These are phyloP conservation scores for Mustelus asterias DNA, from an alignment of 2,113 vertebrate genomes.

Conservation along the genomic window DNA sequence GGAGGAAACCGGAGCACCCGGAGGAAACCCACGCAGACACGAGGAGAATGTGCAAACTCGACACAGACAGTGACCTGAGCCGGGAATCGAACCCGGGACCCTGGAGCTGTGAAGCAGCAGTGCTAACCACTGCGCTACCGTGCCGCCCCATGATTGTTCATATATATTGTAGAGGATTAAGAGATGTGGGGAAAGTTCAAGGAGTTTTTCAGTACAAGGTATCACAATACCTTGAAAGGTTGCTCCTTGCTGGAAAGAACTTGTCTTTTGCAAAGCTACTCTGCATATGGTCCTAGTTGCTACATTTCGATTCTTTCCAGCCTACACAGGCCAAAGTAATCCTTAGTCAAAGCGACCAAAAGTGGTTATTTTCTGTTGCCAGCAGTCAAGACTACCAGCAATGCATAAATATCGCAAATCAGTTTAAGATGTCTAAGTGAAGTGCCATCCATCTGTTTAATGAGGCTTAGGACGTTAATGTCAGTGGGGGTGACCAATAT, in stretches of 20 bases:
- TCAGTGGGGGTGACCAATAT: conserved; percentile 25
- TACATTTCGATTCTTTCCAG: conserved; percentile 26
- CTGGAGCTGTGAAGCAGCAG: no score
- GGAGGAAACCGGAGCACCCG: no score
- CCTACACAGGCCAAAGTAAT: neutral
- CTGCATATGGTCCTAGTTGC: conserved; percentile 21
- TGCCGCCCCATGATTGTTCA: neutral
- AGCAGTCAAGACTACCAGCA: conserved; percentile 39
- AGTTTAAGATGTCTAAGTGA: conserved; percentile 41
- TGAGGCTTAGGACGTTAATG: conserved; percentile 33
- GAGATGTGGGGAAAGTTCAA: neutral
- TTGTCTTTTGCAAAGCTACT: neutral
- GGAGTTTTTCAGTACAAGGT: neutral
- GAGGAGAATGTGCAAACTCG: no score
- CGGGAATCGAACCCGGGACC: no score
- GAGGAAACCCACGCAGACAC: no score
- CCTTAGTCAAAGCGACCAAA: neutral
- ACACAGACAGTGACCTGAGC: no score
- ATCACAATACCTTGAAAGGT: neutral
- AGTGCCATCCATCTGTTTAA: conserved; percentile 39
- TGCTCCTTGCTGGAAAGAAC: neutral
- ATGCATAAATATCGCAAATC: conserved; percentile 38
- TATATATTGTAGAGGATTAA: neutral
- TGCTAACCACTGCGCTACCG: no score
- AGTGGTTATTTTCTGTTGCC: conserved; percentile 40